Conservation (phyloP, 2,888 invertebrate genomes). For the Epinotia ramella region DNA sequence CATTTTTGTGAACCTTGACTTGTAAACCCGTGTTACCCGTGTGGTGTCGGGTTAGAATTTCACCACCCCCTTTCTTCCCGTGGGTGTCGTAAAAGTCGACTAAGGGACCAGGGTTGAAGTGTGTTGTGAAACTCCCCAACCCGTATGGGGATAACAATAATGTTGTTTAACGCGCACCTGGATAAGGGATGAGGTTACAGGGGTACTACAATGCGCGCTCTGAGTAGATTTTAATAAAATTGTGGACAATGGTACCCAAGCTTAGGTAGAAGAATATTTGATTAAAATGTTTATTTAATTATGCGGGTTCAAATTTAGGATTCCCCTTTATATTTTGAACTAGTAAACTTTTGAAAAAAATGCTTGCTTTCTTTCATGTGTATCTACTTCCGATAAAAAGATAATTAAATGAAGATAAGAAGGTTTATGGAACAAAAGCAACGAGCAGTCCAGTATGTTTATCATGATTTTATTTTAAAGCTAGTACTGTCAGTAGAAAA, state of each 20-base stretch:
- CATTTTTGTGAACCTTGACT: too few species aligned
- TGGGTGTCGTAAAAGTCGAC: too few species aligned
- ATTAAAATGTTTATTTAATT: constrained; percentile 34
- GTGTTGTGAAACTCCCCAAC: background rate
- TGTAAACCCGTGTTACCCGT: too few species aligned
- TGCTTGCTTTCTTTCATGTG: background rate
- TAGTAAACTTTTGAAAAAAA: background rate
- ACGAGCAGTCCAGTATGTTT: too few species aligned
- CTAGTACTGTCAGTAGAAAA: too few species aligned
- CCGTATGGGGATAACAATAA: constrained; percentile 25
- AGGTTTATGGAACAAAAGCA: too few species aligned
- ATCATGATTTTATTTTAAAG: too few species aligned
- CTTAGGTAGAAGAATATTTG: constrained; percentile 7
- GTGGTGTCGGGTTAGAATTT: too few species aligned
- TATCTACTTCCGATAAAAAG: background rate
- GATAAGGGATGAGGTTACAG: constrained; percentile 33
- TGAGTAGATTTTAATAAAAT: constrained; percentile 35
- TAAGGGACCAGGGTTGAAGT: too few species aligned
- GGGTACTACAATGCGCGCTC: constrained; percentile 16
- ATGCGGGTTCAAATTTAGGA: constrained; percentile 2
- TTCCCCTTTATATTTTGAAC: background rate
- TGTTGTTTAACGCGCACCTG: constrained; percentile 29
- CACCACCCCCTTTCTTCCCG: too few species aligned
- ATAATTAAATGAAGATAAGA: too few species aligned
- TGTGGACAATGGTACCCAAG: constrained; percentile 29